These are phyloP conservation scores for Heliconius melpomene DNA, from an alignment of 1,140 invertebrate species.

Conservation along the genomic window DNA sequence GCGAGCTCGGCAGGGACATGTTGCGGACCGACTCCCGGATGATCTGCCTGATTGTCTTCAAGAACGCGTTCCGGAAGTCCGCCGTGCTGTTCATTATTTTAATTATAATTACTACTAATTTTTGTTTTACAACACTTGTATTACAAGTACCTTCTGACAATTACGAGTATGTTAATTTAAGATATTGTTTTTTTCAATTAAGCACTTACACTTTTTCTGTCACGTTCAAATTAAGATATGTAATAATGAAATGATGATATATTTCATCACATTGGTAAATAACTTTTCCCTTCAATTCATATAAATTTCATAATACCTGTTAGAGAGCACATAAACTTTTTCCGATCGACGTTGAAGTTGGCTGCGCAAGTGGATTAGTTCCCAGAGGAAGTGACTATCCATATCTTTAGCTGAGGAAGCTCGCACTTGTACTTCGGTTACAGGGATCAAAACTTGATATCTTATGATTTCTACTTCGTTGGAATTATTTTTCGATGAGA, in stretches of 20 bases:
- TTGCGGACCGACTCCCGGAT: slow-evolving; percentile 97
- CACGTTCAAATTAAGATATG: too few species aligned
- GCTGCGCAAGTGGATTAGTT: slow-evolving; percentile 96
- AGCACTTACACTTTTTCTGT: too few species aligned
- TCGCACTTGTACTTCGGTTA: slow-evolving; percentile 97
- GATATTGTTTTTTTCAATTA: too few species aligned
- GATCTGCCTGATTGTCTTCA: slow-evolving; percentile 97
- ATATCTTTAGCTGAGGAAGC: slow-evolving; percentile 95
- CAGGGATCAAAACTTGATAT: slow-evolving; percentile 97
- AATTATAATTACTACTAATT: background rate
- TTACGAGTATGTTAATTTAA: too few species aligned
- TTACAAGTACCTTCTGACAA: background rate
- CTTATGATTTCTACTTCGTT: slow-evolving; percentile 97
- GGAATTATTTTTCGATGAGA: slow-evolving; percentile 90
- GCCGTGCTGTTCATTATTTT: slow-evolving; percentile 85
- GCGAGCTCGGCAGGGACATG: slow-evolving; percentile 93
- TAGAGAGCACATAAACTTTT: slow-evolving; percentile 97
- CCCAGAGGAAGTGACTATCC: slow-evolving; percentile 97
- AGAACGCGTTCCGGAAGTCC: slow-evolving; percentile 97
- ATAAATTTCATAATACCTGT: slow-evolving; percentile 84
- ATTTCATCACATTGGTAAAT: background rate
- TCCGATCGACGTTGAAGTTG: slow-evolving; percentile 96
- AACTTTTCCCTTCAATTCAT: background rate
- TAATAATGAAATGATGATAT: background rate
- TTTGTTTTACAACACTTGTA: background rate